Percentiles rank a stretch among this genome's conserved stretches.
Evolutionary conservation across 2,113 vertebrate genomes (phyloP).

Genomic region (Solea solea): DNA sequence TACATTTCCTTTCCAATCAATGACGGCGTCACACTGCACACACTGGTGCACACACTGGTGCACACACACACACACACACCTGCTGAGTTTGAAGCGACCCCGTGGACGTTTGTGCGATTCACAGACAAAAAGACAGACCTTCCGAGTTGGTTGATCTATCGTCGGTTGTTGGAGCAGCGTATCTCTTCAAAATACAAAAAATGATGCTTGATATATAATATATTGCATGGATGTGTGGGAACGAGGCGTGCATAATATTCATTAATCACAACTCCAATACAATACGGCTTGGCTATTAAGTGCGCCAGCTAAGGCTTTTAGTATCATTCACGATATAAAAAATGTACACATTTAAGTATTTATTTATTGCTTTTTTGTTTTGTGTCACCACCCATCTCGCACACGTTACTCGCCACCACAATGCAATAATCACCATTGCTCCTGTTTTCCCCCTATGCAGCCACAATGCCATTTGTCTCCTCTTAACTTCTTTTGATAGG

Average conservation of each 20-base stretch:
- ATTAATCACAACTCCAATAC: not conserved
- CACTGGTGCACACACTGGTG: too few species aligned
- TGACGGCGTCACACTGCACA: too few species aligned
- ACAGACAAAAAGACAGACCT: too few species aligned
- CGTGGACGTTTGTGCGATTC: too few species aligned
- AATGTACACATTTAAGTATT: too few species aligned
- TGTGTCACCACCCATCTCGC: too few species aligned
- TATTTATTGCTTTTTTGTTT: too few species aligned
- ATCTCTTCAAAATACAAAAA: conserved; percentile 26
- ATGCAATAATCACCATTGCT: conserved; percentile 71
- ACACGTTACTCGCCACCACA: conserved; percentile 11
- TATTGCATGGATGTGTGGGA: conserved; percentile 1
- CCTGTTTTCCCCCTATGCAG: conserved; percentile 42
- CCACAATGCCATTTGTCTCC: conserved; percentile 68
- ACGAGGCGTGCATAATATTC: not conserved
- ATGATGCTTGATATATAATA: not conserved
- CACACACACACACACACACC: too few species aligned
- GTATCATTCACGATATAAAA: too few species aligned
- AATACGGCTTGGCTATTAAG: not conserved
- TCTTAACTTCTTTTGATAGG: conserved; percentile 72
- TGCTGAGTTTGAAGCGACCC: too few species aligned
- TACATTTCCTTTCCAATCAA: too few species aligned
- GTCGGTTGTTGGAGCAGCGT: not conserved
- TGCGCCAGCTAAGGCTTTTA: not conserved
- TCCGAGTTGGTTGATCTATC: too few species aligned